These are phyloP conservation scores for Chrysogorgia sp. DNA, from an alignment of 92 coral and sea anemone genomes.

Conservation along the genomic window DNA sequence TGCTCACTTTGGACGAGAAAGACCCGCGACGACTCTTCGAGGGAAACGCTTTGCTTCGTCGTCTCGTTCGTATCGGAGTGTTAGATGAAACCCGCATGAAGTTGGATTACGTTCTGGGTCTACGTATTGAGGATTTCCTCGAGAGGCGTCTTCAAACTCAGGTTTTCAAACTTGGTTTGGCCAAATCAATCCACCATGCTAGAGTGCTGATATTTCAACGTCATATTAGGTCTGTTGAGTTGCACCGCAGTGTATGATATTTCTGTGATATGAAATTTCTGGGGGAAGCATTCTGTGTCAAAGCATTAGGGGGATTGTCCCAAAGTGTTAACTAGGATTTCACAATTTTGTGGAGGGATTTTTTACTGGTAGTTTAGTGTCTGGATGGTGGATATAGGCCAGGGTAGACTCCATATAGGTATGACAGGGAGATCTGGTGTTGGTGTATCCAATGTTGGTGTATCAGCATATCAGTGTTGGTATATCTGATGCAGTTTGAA, in stretches of 20 bases:
- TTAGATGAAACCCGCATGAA: slow-evolving; percentile 98
- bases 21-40: slow-evolving; percentile 97
- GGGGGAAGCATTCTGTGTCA: not conserved
- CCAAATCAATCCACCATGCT: slow-evolving; percentile 98
- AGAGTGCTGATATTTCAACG: slow-evolving; percentile 89
- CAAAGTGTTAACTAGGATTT: too few species aligned
- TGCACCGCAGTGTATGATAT: too few species aligned
- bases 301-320: too few species aligned
- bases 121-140: slow-evolving; percentile 98
- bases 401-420: too few species aligned
- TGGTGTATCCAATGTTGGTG: too few species aligned
- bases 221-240: slow-evolving; percentile 94
- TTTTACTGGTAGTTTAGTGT: too few species aligned
- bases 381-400: too few species aligned
- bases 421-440: too few species aligned
- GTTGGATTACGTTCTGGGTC: slow-evolving; percentile 99
- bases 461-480: too few species aligned
- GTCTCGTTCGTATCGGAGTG: slow-evolving; percentile 98
- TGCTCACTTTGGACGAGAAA: slow-evolving; percentile 94
- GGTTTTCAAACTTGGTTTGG: slow-evolving; percentile 98
- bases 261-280: not conserved
- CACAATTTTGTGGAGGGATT: too few species aligned
- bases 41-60: slow-evolving; percentile 97
- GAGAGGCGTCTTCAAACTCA: slow-evolving; percentile 99
- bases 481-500: too few species aligned